Evolutionary conservation across 1,140 invertebrate genomes (phyloP), one percentile per base, ranked within the genome.

Genomic region (Lordiphosa collinella): DNA sequence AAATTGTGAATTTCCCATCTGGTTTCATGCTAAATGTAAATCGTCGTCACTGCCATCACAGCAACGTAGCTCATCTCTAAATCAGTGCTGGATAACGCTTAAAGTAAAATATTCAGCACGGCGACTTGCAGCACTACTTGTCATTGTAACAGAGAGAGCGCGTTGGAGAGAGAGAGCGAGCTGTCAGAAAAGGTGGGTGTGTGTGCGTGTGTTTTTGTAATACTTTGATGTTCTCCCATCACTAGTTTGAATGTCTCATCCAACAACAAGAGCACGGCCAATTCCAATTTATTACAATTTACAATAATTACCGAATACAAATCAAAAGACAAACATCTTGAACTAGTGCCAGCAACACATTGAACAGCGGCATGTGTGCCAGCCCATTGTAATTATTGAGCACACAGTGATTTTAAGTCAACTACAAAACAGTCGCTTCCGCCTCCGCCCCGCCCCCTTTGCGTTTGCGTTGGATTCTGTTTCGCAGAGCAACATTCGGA

Each of bases 371-470:
- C 41, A 51, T 51, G 34, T 32, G 54, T 63, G 63, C 51, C 47
- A 43, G 41, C 43, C 67, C 73, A 40, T 55, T 55, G 40, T 46
- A 57, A 37, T 51, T 47, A 25, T 40, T 29, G 36, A 36, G 25
- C 41, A 29, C 43, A 59, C 16, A 48, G 74, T 78, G 74, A 78
- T 79, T 79, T 74, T 56, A 73, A 79, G 69, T 47, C 59, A 73
- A 78, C 74, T 78, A 78, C 73, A 78, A 78, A 78, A 71, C 60
- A 48, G 62, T 31, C 50, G 60, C 41, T 31, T 54, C 60, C 49
- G 54, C 49, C 40, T 41, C 37, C 48, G 35, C 25, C 40, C 60
- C 49, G 54, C 49, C 40, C 47, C 37, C 48, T 8, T 29, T 29
- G 25, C 25, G 25, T 2, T 16, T n/a, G n/a, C n/a, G n/a, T 29